Evolutionary conservation across 37 sponge, comb jelly and placozoan genomes (phyloP).

Genomic region (Aplysina aerophoba): DNA sequence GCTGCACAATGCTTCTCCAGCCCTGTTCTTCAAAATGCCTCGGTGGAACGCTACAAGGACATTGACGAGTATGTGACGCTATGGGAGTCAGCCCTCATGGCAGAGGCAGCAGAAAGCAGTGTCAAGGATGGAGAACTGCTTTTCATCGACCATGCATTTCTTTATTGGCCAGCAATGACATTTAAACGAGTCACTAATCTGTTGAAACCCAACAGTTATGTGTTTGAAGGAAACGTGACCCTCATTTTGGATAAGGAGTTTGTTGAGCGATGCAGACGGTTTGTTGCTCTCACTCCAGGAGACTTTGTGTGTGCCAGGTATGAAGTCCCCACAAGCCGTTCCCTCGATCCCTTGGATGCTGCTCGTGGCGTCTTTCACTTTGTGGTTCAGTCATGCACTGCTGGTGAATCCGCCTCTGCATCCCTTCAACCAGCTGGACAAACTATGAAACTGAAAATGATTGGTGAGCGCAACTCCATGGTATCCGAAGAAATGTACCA

Average conservation of each 20-base stretch:
- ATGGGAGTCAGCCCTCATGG: slow-evolving; percentile 53
- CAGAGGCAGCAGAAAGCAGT: slow-evolving; percentile 53
- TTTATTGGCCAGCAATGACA: slow-evolving; percentile 12
- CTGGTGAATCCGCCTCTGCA: background rate
- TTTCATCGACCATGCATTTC: slow-evolving; percentile 29
- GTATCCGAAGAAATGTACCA: background rate
- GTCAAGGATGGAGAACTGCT: slow-evolving; percentile 24
- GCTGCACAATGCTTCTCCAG: slow-evolving; percentile 59
- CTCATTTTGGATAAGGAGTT: background rate
- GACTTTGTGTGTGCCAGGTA: slow-evolving; percentile 36
- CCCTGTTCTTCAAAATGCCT: slow-evolving; percentile 31
- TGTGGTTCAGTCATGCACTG: slow-evolving; percentile 9
- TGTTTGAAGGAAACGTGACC: background rate
- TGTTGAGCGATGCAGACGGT: background rate
- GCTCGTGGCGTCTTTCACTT: slow-evolving; percentile 6
- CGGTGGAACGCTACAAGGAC: slow-evolving; percentile 22
- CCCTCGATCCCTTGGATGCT: too few relatives aligned
- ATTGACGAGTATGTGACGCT: slow-evolving; percentile 50
- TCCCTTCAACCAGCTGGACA: background rate
- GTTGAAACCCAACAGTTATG: background rate
- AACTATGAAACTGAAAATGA: background rate
- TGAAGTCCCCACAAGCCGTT: background rate
- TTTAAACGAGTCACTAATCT: slow-evolving; percentile 11
- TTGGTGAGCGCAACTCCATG: slow-evolving; percentile 9
- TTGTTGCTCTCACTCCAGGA: slow-evolving; percentile 2